Conservation (phyloP, 2,888 invertebrate species). For the Callinectes sapidus region DNA sequence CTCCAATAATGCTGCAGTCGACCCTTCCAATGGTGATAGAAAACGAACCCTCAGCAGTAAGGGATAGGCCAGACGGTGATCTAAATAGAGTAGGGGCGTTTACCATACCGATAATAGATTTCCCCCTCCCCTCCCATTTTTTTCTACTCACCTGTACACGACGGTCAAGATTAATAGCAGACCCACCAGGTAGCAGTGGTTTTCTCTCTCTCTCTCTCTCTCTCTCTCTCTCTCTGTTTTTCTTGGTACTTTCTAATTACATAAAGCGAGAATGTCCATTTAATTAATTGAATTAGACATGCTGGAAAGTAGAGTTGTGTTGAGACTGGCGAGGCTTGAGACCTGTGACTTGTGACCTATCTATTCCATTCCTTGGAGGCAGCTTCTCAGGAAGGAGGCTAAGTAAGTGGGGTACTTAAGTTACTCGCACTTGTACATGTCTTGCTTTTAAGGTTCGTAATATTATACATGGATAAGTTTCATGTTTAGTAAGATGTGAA, state of each 20-base stretch:
- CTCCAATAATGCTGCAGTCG: not conserved
- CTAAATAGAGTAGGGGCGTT: not conserved
- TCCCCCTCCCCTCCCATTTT: not conserved
- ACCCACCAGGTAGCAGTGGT: not conserved
- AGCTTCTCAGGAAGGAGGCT: not conserved
- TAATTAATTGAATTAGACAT: not conserved
- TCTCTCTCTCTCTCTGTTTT: slow-evolving; percentile 12
- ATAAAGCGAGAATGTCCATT: not conserved
- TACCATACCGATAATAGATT: slow-evolving; percentile 6
- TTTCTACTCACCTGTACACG: not conserved
- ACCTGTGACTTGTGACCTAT: too few relatives aligned
- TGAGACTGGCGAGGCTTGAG: not conserved
- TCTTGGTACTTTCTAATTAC: not conserved
- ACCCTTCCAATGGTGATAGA: not conserved
- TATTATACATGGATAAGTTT: not conserved
- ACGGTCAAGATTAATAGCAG: not conserved
- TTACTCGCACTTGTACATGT: not conserved
- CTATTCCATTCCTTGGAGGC: not conserved
- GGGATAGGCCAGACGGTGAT: not conserved
- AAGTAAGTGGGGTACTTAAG: not conserved
- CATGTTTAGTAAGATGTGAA: too few relatives aligned
- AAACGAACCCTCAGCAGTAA: not conserved
- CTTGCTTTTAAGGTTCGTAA: not conserved
- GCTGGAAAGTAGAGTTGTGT: not conserved
- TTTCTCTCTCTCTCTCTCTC: slow-evolving; percentile 10